A percentile compares a stretch with the other conserved stretches of the same genome.
These are phyloP conservation scores for Chrysochloris asiatica DNA, from an alignment of 2,113 vertebrate species.

Conservation along the genomic window DNA sequence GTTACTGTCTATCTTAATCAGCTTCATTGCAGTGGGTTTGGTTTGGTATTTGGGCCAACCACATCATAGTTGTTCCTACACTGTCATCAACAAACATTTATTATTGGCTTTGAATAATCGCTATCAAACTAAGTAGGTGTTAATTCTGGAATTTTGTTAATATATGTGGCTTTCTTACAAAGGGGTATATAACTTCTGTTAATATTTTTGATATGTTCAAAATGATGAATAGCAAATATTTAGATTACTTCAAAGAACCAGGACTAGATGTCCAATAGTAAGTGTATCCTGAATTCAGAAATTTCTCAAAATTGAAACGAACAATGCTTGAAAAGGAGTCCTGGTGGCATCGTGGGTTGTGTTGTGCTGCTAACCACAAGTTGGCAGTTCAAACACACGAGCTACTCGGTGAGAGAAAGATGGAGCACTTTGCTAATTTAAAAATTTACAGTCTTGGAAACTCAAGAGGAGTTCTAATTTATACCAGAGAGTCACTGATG, in stretches of 20 bases:
- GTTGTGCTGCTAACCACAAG: too few relatives aligned
- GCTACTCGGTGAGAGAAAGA: too few relatives aligned
- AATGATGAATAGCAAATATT: slow-evolving; percentile 14
- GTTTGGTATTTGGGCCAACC: too few relatives aligned
- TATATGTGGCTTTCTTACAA: background rate
- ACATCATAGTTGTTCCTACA: background rate
- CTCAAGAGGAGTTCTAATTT: too few relatives aligned
- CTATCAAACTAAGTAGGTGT: background rate
- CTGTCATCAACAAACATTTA: background rate
- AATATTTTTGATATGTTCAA: background rate
- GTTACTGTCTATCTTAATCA: too few relatives aligned
- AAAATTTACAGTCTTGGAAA: too few relatives aligned
- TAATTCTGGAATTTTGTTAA: slow-evolving; percentile 25
- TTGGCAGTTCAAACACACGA: too few relatives aligned
- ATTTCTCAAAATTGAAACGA: background rate
- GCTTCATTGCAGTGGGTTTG: too few relatives aligned
- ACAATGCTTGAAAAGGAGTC: too few relatives aligned
- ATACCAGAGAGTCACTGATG: too few relatives aligned
- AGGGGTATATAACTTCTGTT: background rate
- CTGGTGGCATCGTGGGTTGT: too few relatives aligned
- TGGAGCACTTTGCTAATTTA: too few relatives aligned
- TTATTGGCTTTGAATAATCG: background rate
- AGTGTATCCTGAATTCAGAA: background rate
- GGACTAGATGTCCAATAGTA: background rate
- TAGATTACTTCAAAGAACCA: background rate